Percentiles rank a stretch among this genome's conserved stretches.
Evolutionary conservation across 2,113 vertebrate species (phyloP).

Genomic region (Heloderma charlesbogerti): DNA sequence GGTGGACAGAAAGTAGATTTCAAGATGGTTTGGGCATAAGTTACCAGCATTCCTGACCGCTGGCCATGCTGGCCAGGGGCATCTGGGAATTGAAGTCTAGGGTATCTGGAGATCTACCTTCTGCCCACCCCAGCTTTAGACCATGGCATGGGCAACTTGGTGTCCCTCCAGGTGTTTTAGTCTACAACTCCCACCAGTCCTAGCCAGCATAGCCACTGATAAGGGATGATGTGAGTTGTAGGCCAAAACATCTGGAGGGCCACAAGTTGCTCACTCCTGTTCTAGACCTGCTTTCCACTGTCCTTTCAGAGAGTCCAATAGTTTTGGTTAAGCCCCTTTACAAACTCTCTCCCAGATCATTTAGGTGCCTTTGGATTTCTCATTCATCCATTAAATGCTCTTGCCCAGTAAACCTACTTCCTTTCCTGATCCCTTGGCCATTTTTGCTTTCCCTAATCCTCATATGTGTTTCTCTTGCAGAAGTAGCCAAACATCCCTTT

Average conservation of each 20-base stretch:
- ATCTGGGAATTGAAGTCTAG: too few relatives aligned
- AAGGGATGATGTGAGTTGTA: not conserved
- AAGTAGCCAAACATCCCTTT: not conserved
- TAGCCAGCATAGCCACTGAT: not conserved
- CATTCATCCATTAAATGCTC: not conserved
- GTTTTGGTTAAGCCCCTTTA: not conserved
- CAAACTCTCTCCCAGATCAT: not conserved
- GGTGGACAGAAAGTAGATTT: too few relatives aligned
- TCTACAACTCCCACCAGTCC: too few relatives aligned
- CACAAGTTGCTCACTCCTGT: not conserved
- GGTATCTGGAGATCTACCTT: too few relatives aligned
- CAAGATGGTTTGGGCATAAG: too few relatives aligned
- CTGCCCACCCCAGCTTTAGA: too few relatives aligned
- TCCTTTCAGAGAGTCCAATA: not conserved
- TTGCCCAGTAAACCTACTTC: not conserved
- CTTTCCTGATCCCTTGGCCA: not conserved
- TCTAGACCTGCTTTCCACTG: too few relatives aligned
- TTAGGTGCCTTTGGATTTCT: not conserved
- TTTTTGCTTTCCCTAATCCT: not conserved
- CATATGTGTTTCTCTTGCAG: conserved; percentile 8
- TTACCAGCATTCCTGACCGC: too few relatives aligned
- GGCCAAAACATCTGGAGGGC: not conserved
- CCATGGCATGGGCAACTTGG: not conserved
- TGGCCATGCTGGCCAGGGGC: too few relatives aligned
- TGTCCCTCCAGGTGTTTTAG: not conserved